A percentile compares a stretch with the other conserved stretches of the same genome.
Conservation (phyloP, 1,140 invertebrate species). For the Heterodera carotae region DNA sequence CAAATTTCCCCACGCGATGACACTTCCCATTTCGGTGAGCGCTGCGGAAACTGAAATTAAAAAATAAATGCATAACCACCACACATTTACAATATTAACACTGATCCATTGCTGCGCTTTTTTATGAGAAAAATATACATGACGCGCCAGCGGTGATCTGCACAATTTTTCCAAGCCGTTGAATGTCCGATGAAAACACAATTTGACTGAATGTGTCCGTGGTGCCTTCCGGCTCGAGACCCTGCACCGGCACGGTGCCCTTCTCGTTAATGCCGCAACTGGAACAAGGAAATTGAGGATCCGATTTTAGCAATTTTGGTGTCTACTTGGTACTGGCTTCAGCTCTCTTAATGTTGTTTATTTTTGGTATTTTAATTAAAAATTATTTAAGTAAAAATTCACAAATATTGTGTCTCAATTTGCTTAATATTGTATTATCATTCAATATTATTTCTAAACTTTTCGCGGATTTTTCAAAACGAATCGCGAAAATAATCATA, state of each 20-base stretch:
- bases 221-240: conserved; percentile 56
- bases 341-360: too few species aligned
- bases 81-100: background rate
- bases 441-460: too few species aligned
- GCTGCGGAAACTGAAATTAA: conserved; percentile 46
- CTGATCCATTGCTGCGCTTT: background rate
- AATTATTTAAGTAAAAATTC: too few species aligned
- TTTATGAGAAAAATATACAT: background rate
- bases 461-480: too few species aligned
- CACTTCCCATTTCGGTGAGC: conserved; percentile 58
- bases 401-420: too few species aligned
- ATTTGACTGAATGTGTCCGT: conserved; percentile 58
- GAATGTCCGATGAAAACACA: conserved; percentile 47
- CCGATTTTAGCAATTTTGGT: too few species aligned
- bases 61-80: background rate
- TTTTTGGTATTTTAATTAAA: too few species aligned
- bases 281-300: too few species aligned
- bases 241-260: conserved; percentile 61
- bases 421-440: too few species aligned
- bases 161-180: conserved; percentile 59
- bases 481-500: too few species aligned
- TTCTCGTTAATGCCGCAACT: conserved; percentile 63
- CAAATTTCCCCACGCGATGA: conserved; percentile 64
- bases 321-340: too few species aligned
- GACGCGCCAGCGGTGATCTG: conserved; percentile 59